Percentiles rank a stretch among this genome's conserved stretches.
Conservation (phyloP, 2,888 invertebrate genomes). For the Campoplex capitator region DNA sequence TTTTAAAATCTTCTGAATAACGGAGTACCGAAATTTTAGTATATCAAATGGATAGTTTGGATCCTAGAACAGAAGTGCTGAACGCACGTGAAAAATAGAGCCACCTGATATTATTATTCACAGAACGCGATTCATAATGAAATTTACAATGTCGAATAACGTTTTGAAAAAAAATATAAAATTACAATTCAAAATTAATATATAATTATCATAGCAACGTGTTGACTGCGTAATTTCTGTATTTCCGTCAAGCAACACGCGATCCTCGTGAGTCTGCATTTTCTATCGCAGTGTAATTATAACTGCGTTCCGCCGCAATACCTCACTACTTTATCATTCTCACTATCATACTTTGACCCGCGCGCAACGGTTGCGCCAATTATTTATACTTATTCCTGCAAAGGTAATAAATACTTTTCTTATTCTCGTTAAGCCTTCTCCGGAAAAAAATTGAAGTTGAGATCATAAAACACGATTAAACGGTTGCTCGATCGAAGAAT, state of each 20-base stretch:
- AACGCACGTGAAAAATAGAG: neutral
- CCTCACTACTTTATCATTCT: neutral
- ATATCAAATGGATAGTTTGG: no score
- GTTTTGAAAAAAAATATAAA: neutral
- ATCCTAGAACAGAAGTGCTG: neutral
- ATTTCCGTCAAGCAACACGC: neutral
- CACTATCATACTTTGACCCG: neutral
- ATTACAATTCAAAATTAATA: neutral
- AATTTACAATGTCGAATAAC: neutral
- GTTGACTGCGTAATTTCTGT: constrained; percentile 8
- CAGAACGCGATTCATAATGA: neutral
- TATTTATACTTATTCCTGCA: neutral
- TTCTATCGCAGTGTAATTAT: neutral
- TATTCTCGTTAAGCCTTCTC: neutral
- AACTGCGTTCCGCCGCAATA: neutral
- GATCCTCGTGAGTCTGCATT: constrained; percentile 13
- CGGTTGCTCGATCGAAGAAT: constrained; percentile 22
- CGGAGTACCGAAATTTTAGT: no score
- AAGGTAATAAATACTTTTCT: neutral
- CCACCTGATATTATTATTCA: neutral
- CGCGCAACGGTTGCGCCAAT: constrained; percentile 1
- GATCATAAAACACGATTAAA: neutral
- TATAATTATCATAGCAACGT: neutral
- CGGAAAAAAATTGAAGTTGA: neutral
- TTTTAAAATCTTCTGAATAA: neutral